phyloP scores from a whole-genome alignment of 2,113 vertebrate species.

The Gopherus evgoodei region DNA sequence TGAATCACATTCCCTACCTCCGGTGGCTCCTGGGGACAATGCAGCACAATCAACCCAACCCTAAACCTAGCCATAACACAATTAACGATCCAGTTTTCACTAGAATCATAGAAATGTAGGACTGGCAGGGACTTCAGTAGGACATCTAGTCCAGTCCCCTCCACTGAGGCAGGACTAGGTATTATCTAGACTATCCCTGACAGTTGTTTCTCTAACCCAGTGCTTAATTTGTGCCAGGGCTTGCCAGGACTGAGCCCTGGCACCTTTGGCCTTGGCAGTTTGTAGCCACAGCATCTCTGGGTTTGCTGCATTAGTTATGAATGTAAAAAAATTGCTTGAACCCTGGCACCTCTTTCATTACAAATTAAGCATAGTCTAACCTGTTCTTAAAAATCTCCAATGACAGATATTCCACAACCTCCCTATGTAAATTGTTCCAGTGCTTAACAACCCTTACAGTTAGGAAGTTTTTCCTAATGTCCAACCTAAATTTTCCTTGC shows the following conservation, averaged over 20 bases:
- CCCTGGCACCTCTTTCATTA: too few relatives aligned
- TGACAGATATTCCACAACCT: too few relatives aligned
- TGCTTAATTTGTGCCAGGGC: too few relatives aligned
- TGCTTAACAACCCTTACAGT: too few relatives aligned
- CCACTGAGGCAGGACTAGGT: not conserved
- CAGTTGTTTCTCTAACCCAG: not conserved
- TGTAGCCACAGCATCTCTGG: too few relatives aligned
- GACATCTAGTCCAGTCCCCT: not conserved
- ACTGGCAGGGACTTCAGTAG: not conserved
- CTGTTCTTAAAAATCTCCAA: too few relatives aligned
- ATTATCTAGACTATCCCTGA: not conserved
- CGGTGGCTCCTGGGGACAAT: accelerated
- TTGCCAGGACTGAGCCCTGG: too few relatives aligned
- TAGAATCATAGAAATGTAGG: not conserved
- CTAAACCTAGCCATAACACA: not conserved
- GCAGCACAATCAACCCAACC: accelerated
- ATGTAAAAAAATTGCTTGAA: too few relatives aligned
- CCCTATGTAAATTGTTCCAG: too few relatives aligned
- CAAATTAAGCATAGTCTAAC: too few relatives aligned
- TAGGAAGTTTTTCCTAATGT: not conserved
- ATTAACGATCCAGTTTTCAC: not conserved
- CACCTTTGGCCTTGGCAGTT: too few relatives aligned
- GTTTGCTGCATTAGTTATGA: too few relatives aligned
- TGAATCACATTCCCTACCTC: not conserved
- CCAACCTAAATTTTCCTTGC: not conserved